Percentiles rank a stretch among this genome's conserved stretches.
phyloP scores from a whole-genome alignment of 2,888 invertebrate species.

The Hypomecis punctinalis region DNA sequence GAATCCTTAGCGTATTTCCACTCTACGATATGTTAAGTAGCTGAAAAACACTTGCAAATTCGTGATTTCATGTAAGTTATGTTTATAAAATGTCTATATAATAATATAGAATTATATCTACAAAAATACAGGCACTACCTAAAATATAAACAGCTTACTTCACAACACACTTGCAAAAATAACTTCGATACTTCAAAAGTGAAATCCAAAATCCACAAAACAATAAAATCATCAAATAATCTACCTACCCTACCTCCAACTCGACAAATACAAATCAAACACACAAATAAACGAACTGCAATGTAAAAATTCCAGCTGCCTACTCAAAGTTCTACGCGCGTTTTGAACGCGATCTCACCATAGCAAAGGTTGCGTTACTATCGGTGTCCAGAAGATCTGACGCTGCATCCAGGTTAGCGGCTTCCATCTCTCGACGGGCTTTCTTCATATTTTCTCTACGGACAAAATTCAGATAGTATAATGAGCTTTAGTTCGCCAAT shows the following conservation, averaged over 20 bases:
- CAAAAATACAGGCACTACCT: conserved; percentile 8
- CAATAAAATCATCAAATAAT: conserved; percentile 2
- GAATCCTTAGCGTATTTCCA: no score
- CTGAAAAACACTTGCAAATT: neutral
- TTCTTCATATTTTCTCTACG: conserved; percentile 93
- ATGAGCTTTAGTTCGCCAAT: neutral
- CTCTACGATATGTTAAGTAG: no score
- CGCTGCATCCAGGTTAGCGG: conserved; percentile 94
- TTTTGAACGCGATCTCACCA: conserved; percentile 88
- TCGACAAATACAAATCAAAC: neutral
- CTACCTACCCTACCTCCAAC: neutral
- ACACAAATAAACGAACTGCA: conserved; percentile 23
- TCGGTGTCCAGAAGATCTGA: conserved; percentile 95
- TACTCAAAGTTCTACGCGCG: conserved; percentile 30
- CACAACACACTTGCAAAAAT: conserved; percentile 14
- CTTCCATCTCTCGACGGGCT: conserved; percentile 94
- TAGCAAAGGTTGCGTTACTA: conserved; percentile 95
- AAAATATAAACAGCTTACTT: neutral
- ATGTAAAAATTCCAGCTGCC: conserved; percentile 24
- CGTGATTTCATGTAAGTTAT: neutral
- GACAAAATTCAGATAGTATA: neutral
- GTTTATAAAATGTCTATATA: neutral
- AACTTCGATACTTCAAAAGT: neutral
- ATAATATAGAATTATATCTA: neutral
- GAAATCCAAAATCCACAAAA: neutral